These are phyloP conservation scores for Epinotia bilunana DNA, from an alignment of 2,888 invertebrate species.

Conservation along the genomic window DNA sequence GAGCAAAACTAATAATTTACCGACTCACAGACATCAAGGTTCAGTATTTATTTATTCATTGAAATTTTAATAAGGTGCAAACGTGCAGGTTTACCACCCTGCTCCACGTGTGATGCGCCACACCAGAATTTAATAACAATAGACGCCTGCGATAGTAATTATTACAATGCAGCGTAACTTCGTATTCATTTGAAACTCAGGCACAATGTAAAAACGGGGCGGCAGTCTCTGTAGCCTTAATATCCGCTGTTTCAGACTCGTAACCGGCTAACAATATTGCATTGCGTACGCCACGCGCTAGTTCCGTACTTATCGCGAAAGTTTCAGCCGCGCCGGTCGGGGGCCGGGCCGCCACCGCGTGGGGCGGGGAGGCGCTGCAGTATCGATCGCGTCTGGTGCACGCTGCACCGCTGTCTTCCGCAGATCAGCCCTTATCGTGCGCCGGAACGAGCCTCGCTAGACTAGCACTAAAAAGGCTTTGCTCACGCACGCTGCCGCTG, in stretches of 20 bases:
- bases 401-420: constrained; percentile 81
- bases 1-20: not conserved
- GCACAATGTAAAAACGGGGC: constrained; percentile 77
- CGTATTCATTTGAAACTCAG: constrained; percentile 73
- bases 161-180: constrained; percentile 73
- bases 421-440: constrained; percentile 82
- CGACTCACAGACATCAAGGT: not conserved
- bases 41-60: not conserved
- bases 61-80: constrained; percentile 16
- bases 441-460: constrained; percentile 70
- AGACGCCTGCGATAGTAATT: constrained; percentile 60
- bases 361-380: constrained; percentile 65
- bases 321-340: constrained; percentile 73
- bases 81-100: constrained; percentile 9
- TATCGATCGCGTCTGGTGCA: constrained; percentile 83
- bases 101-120: constrained; percentile 23
- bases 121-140: constrained; percentile 37
- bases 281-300: constrained; percentile 84
- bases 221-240: constrained; percentile 78
- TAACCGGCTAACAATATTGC: constrained; percentile 84
- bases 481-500: constrained; percentile 63
- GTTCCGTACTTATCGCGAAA: constrained; percentile 84
- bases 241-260: constrained; percentile 83
- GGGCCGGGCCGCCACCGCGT: constrained; percentile 48
- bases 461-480: constrained; percentile 70